Evolutionary conservation across 2,113 vertebrate genomes (phyloP).

Genomic region (Menidia beryllina): DNA sequence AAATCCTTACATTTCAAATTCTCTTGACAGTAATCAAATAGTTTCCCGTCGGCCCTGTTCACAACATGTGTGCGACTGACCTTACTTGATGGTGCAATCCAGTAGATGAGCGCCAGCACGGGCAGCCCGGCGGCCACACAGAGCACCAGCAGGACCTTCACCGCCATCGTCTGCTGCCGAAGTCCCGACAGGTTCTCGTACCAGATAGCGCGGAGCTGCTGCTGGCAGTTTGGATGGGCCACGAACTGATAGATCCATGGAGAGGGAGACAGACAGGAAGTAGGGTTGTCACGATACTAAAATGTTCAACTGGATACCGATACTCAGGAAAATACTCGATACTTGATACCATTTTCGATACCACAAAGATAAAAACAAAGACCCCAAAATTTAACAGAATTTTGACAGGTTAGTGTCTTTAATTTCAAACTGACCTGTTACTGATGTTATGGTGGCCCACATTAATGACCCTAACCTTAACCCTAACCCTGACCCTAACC

Average conservation of each 20-base stretch:
- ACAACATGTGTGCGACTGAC: conserved; percentile 44
- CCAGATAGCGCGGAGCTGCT: conserved; percentile 96
- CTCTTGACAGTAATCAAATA: neutral
- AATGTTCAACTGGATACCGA: no score
- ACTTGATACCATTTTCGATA: no score
- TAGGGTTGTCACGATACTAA: no score
- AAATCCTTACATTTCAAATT: no score
- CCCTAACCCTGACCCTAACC: no score
- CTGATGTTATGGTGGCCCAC: no score
- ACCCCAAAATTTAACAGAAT: no score
- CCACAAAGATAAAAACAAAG: no score
- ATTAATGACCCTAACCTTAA: no score
- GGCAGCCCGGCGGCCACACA: conserved; percentile 90
- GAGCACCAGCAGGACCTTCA: conserved; percentile 92
- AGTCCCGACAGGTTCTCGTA: conserved; percentile 93
- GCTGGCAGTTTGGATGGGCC: conserved; percentile 97
- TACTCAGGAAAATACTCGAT: no score
- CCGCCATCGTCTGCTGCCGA: conserved; percentile 89
- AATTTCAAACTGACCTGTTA: no score
- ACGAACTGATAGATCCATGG: conserved; percentile 85
- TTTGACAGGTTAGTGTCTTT: no score
- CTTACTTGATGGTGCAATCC: conserved; percentile 96
- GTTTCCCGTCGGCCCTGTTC: neutral
- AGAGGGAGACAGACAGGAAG: neutral
- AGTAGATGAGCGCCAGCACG: conserved; percentile 89